Percentiles rank a stretch among this genome's conserved stretches.
These are phyloP conservation scores for Sylvia atricapilla DNA, from an alignment of 2,113 vertebrate species.

Conservation along the genomic window DNA sequence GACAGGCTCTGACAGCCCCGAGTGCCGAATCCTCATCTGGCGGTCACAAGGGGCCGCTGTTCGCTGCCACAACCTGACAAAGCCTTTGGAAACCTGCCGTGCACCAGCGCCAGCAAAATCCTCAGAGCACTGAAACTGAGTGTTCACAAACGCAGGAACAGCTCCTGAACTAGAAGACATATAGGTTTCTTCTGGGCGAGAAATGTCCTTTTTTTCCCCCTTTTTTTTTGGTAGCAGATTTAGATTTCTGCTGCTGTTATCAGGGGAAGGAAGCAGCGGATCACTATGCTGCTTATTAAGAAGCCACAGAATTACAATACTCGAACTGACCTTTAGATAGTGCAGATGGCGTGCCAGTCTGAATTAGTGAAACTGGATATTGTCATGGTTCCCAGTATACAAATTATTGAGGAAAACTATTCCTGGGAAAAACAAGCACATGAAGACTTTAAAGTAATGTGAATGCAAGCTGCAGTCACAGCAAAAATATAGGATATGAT, in stretches of 20 bases:
- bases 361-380: neutral
- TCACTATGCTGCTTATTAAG: neutral
- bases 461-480: neutral
- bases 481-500: neutral
- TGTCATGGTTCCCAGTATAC: neutral
- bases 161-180: neutral
- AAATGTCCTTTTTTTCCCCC: neutral
- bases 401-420: neutral
- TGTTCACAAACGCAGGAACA: neutral
- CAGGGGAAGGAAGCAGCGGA: fast-evolving
- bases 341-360: slow-evolving; percentile 18
- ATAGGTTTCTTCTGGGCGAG: neutral
- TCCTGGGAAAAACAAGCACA: neutral
- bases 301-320: neutral
- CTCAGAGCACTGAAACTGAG: neutral
- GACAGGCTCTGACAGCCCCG: too few species aligned
- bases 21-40: neutral
- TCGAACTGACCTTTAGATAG: neutral
- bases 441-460: neutral
- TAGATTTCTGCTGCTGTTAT: neutral
- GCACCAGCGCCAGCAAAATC: neutral
- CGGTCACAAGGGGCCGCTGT: neutral
- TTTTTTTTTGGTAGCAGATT: neutral
- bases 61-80: fast-evolving
- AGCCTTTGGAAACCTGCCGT: neutral